Conservation (phyloP, 2,797 vertebrate species). For the Simalia tracyae region DNA sequence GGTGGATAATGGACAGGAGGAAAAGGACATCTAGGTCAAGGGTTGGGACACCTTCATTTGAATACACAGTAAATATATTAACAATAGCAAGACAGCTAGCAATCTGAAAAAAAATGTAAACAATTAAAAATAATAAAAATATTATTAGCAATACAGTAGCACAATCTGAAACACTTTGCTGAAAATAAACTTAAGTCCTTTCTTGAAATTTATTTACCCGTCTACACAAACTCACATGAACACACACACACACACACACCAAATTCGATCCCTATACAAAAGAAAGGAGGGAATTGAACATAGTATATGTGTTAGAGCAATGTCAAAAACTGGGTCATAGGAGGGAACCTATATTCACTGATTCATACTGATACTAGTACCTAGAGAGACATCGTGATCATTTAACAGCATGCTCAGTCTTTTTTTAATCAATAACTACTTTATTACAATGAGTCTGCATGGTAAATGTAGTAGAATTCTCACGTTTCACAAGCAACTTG, state of each 20-base stretch:
- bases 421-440: background rate
- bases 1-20: background rate
- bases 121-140: background rate
- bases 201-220: background rate
- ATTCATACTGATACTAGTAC: background rate
- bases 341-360: background rate
- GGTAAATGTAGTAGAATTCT: background rate
- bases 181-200: background rate
- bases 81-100: background rate
- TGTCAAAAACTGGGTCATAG: background rate
- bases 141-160: background rate
- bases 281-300: background rate
- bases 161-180: background rate
- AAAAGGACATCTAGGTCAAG: background rate
- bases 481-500: background rate
- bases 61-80: background rate
- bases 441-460: background rate
- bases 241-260: background rate
- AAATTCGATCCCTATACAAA: background rate
- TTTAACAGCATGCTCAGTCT: background rate
- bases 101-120: background rate
- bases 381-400: accelerated
- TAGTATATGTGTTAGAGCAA: background rate
- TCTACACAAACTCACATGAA: background rate
- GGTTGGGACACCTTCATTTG: background rate